Evolutionary conservation across 2,113 vertebrate genomes (phyloP), one percentile per base, ranked within the genome.

Genomic region (Hippocampus abdominalis): DNA sequence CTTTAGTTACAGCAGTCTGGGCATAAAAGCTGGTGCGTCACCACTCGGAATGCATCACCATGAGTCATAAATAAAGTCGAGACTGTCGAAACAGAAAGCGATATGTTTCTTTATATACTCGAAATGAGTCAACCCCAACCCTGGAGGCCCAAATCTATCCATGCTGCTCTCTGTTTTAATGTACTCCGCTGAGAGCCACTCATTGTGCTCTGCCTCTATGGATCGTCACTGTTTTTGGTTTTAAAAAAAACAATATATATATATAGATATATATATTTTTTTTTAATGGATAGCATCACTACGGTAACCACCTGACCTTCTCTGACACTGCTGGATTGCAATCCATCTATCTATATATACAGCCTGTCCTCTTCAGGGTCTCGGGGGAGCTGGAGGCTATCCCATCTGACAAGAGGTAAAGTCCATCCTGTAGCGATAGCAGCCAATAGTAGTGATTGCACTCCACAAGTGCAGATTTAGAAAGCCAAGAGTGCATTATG

Each of bases 101-200:
- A 23, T 54, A 11, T 21, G 23, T 82, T 83, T 81, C 71, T 84
- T 85, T 72, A 81, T 77, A 78, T 66, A 79, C 70, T 54, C 61
- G 64, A 74, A 71, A 62, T 71, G 57, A 87, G 79, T 79, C 71
- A 69, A 77, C 72, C 81, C 80, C 67, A 68, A 73, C 83, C 81
- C 87, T n/a, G 61, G 73, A 81, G 84, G 78, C 73, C 73, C 66
- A 64, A 75, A 87, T 85, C 85, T 83, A 79, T 85, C 80, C 9
- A n/a, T 81, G 74, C 74, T 82, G 73, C 80, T 85, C 81, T 85
- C 66, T 44, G 71, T 80, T 87, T 86, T 87, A 86, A 89, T 88
- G 76, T 66, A 82, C 76, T 88, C 87, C 84, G 82, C 76, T 27
- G 87, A 86, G 83, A 87, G 81, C 73, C 71, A 68, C 74, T 87